phyloP scores from a whole-genome alignment of 2,797 vertebrate species.

The Tamandua tetradactyla region DNA sequence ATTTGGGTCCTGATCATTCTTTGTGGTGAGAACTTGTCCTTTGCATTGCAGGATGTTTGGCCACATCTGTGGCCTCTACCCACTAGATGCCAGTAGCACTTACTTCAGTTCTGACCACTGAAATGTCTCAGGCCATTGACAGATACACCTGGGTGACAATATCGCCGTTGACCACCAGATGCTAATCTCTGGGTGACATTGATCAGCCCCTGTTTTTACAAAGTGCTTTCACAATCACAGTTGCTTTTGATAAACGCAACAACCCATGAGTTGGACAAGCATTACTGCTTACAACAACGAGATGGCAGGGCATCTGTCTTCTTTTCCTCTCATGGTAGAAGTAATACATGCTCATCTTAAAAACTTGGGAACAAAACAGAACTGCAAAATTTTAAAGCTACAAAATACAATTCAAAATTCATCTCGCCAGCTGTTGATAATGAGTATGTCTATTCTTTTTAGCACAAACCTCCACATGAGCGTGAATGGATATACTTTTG shows the following conservation, averaged over 20 bases:
- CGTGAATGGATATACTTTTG: background rate
- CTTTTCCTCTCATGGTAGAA: background rate
- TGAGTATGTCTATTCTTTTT: background rate
- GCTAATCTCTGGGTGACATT: background rate
- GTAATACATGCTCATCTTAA: background rate
- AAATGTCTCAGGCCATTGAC: background rate
- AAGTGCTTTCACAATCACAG: rapidly evolving
- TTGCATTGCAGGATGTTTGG: background rate
- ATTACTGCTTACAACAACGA: rapidly evolving
- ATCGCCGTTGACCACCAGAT: background rate
- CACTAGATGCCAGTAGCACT: rapidly evolving
- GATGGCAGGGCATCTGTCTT: background rate
- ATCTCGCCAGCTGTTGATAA: background rate
- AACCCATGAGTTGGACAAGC: rapidly evolving
- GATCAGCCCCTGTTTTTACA: background rate
- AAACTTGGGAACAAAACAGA: background rate
- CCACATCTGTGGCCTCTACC: background rate
- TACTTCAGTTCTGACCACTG: background rate
- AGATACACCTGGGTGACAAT: background rate
- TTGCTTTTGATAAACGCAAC: rapidly evolving
- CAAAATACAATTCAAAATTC: background rate
- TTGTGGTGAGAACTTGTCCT: background rate
- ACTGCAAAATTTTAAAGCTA: no score
- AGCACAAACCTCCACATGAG: rapidly evolving
- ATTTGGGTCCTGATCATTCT: background rate